A percentile compares a stretch with the other conserved stretches of the same genome.
These are phyloP conservation scores for Diphyllodes magnificus DNA, from an alignment of 2,113 vertebrate genomes.

Conservation along the genomic window DNA sequence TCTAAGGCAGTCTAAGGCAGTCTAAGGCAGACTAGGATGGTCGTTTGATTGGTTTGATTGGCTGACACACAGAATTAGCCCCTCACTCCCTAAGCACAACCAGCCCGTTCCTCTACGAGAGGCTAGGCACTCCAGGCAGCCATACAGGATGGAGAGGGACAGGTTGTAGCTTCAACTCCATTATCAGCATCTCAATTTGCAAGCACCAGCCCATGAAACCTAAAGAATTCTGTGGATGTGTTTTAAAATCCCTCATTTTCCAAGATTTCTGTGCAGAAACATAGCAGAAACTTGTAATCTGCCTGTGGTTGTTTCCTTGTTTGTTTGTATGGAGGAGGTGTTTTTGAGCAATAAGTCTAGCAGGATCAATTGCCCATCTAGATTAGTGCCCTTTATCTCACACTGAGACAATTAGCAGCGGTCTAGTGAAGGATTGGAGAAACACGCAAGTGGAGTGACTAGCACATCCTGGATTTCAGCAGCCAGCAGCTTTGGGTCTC, in stretches of 20 bases:
- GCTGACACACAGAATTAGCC: background rate
- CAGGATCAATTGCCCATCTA: background rate
- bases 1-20: background rate
- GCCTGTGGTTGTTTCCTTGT: fast-evolving
- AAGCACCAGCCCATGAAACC: background rate
- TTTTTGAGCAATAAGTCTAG: background rate
- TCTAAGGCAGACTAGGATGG: background rate
- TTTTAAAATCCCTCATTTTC: background rate
- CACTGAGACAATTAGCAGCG: background rate
- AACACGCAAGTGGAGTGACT: background rate
- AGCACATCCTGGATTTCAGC: background rate
- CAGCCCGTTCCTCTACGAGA: background rate
- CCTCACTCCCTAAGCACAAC: fast-evolving
- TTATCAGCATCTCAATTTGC: background rate
- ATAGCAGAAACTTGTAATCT: background rate
- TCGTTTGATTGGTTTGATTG: background rate
- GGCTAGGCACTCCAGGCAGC: background rate
- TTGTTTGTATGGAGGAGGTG: background rate
- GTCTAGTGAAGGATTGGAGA: background rate
- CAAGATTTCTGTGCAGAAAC: background rate
- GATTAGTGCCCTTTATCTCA: background rate
- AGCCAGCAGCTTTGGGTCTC: background rate
- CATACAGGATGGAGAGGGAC: background rate
- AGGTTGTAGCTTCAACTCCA: background rate
- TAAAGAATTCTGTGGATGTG: background rate